Evolutionary conservation across 1,140 invertebrate genomes (phyloP), one percentile per base, ranked within the genome.

Genomic region (Subanguina moxae): DNA sequence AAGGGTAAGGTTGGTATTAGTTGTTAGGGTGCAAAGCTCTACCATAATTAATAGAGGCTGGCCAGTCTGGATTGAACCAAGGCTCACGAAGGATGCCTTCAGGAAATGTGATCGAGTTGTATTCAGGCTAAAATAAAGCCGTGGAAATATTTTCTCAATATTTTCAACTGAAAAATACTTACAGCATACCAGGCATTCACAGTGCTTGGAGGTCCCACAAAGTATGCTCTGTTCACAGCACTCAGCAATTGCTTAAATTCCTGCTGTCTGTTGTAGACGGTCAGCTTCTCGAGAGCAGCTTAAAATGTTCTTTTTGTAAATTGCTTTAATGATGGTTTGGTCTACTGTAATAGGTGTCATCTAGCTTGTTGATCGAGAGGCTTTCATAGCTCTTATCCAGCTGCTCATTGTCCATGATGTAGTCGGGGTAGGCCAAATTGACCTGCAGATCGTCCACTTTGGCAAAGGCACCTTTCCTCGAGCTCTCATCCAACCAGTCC

Each of bases 161-260:
- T 27, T 21, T 38, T 38, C 11, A 38, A 38, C 11, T 5, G 48
- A 3, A 19, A 52, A 52, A 21, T 89, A 86, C 56, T 85, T 8
- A 85, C 84, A 76, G 87, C 86, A 79, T 89, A 89, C 80, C 87
- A 89, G 9, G 87, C 86, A 73, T 87, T 88, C 0, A 83, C 82
- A 30, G 87, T 84, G 48, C 85, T 78, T 13, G 86, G 86, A 61
- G 84, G 82, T 62, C 84, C 83, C 43, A 69, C 25, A 58, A 69
- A 84, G 58, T 85, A 85, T 68, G 85, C 87, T 75, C 27, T 80
- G 77, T 73, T 74, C n/a, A 62, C 56, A 68, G 86, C 84, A 0
- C 86, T 86, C 13, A 83, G 85, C 62, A 62, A 86, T 85, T 67
- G 85, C 85, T 48, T 82, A 86, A 82, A 46, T 70, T 82, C 25